phyloP scores from a whole-genome alignment of 2,113 vertebrate species.

The Blennius ocellaris region DNA sequence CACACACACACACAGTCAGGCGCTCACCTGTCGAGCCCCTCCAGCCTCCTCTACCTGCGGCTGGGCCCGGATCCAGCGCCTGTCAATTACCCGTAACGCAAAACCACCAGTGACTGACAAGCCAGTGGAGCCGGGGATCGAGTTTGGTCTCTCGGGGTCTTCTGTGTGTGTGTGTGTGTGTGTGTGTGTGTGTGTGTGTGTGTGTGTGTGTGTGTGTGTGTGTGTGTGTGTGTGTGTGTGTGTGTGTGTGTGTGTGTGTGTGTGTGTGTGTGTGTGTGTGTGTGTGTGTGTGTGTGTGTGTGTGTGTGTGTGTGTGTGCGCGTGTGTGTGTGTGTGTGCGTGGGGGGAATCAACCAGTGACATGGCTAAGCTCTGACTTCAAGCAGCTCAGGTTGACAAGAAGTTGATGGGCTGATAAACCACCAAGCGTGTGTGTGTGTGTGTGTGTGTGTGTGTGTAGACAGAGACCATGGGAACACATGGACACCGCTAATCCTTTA shows the following conservation, averaged over 20 bases:
- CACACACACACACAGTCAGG: slow-evolving; percentile 44
- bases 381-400: slow-evolving; percentile 77
- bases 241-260: slow-evolving; percentile 82
- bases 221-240: slow-evolving; percentile 81
- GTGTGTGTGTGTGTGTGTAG: slow-evolving; percentile 7
- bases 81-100: slow-evolving; percentile 90
- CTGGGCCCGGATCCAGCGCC: slow-evolving; percentile 84
- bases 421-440: slow-evolving; percentile 35
- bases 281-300: slow-evolving; percentile 81
- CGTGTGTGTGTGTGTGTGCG: slow-evolving; percentile 80
- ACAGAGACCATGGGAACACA: slow-evolving; percentile 51
- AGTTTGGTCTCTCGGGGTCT: slow-evolving; percentile 87
- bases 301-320: slow-evolving; percentile 81
- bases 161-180: slow-evolving; percentile 80
- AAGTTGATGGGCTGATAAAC: slow-evolving; percentile 78
- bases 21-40: slow-evolving; percentile 66
- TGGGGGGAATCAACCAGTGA: slow-evolving; percentile 86
- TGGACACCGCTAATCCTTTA: slow-evolving; percentile 57
- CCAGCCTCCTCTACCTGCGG: slow-evolving; percentile 79
- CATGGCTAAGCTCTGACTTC: slow-evolving; percentile 84
- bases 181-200: slow-evolving; percentile 82
- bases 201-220: slow-evolving; percentile 82
- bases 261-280: slow-evolving; percentile 82
- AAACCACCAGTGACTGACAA: slow-evolving; percentile 83
- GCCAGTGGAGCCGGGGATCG: slow-evolving; percentile 82